Evolutionary conservation across 2,113 vertebrate genomes (phyloP).

Genomic region (Bubalus kerabau): DNA sequence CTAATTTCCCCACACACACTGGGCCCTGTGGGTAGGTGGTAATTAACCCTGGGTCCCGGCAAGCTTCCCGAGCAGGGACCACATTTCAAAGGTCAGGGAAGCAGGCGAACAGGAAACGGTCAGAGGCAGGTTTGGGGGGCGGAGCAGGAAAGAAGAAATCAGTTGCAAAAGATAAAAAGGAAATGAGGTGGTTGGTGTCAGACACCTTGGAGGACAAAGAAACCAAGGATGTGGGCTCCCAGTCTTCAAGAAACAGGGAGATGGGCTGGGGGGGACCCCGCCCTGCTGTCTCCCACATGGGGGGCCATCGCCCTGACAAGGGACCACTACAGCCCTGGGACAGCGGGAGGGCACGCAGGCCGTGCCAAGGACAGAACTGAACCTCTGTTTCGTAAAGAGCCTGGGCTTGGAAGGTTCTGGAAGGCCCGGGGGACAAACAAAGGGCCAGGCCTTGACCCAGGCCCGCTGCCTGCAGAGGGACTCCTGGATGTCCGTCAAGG

Average conservation of each 20-base stretch:
- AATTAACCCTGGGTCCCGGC: constrained; percentile 25
- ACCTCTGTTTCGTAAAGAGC: not conserved
- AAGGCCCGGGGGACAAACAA: not conserved
- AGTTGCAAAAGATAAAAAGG: not conserved
- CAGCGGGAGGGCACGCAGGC: not conserved
- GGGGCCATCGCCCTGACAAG: not conserved
- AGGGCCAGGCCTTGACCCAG: not conserved
- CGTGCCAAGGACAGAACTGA: not conserved
- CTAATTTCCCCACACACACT: too few relatives aligned
- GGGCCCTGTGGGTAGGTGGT: not conserved
- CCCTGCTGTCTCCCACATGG: rapidly evolving
- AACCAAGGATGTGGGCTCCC: not conserved
- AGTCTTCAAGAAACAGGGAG: not conserved
- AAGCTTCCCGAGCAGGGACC: constrained; percentile 29
- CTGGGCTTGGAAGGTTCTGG: not conserved
- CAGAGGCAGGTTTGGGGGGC: not conserved
- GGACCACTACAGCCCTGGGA: not conserved
- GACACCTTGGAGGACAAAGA: not conserved
- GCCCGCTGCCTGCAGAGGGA: not conserved
- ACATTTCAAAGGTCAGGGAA: constrained; percentile 46
- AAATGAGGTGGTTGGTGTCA: not conserved
- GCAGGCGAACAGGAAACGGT: constrained; percentile 5
- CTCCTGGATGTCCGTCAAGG: not conserved
- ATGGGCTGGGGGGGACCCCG: not conserved
- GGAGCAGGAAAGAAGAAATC: constrained; percentile 48